Evolutionary conservation across 2,797 vertebrate species (phyloP).

Genomic region (Enteromius viviparus): DNA sequence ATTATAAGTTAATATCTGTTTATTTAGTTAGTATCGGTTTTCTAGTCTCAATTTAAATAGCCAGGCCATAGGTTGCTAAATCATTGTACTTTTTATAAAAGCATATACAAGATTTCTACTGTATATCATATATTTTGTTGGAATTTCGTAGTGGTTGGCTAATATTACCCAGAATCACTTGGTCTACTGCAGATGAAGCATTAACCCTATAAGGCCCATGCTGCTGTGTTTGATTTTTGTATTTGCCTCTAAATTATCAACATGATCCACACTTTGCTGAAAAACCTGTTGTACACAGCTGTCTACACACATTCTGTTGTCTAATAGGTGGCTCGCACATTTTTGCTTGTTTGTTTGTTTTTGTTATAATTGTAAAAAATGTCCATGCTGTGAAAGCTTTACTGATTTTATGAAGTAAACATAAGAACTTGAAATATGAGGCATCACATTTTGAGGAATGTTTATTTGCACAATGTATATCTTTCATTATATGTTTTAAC

Average conservation of each 20-base stretch:
- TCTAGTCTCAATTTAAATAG: not conserved
- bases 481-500: not conserved
- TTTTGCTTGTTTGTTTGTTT: no score
- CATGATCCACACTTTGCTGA: not conserved
- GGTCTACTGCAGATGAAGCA: not conserved
- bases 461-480: not conserved
- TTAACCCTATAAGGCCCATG: not conserved
- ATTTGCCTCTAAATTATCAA: not conserved
- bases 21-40: not conserved
- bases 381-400: not conserved
- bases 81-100: not conserved
- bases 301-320: not conserved
- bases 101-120: not conserved
- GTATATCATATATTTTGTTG: not conserved
- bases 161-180: not conserved
- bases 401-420: not conserved
- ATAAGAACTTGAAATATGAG: not conserved
- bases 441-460: not conserved
- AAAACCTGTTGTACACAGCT: not conserved
- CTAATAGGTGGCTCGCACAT: not conserved
- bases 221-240: not conserved
- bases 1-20: not conserved
- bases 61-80: not conserved
- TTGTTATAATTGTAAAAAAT: not conserved
- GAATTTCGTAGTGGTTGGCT: not conserved